A percentile compares a stretch with the other conserved stretches of the same genome.
Conservation (phyloP, 1,140 invertebrate genomes). For the Mactra quadrangularis region DNA sequence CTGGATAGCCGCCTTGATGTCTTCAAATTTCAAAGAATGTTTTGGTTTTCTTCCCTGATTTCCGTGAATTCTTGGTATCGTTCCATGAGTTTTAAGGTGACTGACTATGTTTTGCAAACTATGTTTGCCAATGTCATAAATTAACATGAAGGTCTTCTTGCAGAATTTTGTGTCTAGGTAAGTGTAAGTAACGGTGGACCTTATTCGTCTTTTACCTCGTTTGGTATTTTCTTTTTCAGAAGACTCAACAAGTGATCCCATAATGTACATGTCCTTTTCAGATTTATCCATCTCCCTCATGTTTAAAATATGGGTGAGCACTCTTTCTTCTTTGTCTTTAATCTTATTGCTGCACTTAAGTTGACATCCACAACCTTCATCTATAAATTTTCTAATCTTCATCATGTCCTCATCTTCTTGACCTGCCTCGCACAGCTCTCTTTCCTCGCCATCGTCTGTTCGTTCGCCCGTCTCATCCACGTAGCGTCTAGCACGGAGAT, state of each 20-base stretch:
- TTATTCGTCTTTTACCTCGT: not conserved
- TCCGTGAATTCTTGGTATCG: not conserved
- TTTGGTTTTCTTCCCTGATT: not conserved
- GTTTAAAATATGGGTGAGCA: not conserved
- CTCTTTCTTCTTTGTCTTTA: too few species aligned
- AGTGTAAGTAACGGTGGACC: not conserved
- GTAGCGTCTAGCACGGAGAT: too few species aligned
- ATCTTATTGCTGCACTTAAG: too few species aligned
- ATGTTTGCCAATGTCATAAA: conserved; percentile 1
- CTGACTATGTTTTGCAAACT: not conserved
- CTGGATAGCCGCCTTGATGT: not conserved
- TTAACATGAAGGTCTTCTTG: not conserved
- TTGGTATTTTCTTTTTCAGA: not conserved
- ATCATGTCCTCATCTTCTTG: too few species aligned
- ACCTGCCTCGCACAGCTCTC: too few species aligned
- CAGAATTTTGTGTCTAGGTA: not conserved
- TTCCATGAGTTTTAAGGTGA: not conserved
- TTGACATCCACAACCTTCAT: too few species aligned
- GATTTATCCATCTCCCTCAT: not conserved
- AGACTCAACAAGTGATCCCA: not conserved
- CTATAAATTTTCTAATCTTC: too few species aligned
- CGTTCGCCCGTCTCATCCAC: too few species aligned
- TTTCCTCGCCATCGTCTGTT: too few species aligned
- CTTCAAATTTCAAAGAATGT: not conserved
- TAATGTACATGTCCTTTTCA: not conserved